Evolutionary conservation across 2,797 vertebrate genomes (phyloP), one percentile per base, ranked within the genome.

Genomic region (Acridotheres tristis): DNA sequence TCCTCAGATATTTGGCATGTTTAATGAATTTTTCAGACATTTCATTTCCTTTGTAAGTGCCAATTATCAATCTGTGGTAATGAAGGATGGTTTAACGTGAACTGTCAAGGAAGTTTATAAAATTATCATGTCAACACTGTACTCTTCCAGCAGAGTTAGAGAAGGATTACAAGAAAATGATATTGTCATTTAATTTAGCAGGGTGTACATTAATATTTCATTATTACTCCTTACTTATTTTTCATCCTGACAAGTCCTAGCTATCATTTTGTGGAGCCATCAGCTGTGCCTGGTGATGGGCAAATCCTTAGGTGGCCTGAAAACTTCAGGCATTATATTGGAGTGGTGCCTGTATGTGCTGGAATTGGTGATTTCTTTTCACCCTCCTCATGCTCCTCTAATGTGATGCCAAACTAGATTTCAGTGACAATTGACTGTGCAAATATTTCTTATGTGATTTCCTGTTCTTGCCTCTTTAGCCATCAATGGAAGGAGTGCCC

Each of bases 171-270:
- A 95, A 93, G 93, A 94, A 96, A 97, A 96, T 62, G 10, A 92
- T 96, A 96, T 94, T 97, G 97, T 96, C 96, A 55, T 97, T 96
- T 97, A 97, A 96, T 95, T 97, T 96, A 96, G 96, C 94, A 84
- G 89, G 90, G 86, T 87, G 80, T 58, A 53, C 50, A 43, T 96
- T 96, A 95, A 93, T 96, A 96, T 96, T 96, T 96, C 96, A 94
- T 96, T 95, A 81, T 84, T 97, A 91, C 80, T 96, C 89, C 82
- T 97, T 95, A 90, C 85, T 94, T 96, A 93, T 94, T 97, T 87
- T 95, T 93, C 91, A 90, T 80, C 79, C 85, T 90, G 96, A 82
- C 91, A 94, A 96, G 86, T 82, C 54, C 65, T 90, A 83, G 58
- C 81, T 94, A 85, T 94, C 93, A 87, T 67, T 92, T 89, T 61